A percentile compares a stretch with the other conserved stretches of the same genome.
These are phyloP conservation scores for Drosophila trapezifrons DNA, from an alignment of 1,140 invertebrate species.

Conservation along the genomic window DNA sequence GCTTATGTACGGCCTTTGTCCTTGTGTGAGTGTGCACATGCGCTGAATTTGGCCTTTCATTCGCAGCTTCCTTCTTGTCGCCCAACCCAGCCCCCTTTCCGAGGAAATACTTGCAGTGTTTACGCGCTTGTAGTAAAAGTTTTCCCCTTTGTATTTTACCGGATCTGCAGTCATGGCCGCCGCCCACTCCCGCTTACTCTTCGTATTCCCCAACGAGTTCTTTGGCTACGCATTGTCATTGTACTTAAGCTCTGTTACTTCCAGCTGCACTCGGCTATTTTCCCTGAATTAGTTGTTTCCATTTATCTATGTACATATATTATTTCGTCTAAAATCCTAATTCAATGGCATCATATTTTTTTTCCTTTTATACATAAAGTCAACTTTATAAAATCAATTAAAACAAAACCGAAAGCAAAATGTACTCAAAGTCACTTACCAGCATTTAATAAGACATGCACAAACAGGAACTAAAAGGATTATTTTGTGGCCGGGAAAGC, in stretches of 20 bases:
- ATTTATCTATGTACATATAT: too few relatives aligned
- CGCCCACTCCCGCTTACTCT: slow-evolving; percentile 1
- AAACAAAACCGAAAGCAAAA: background rate
- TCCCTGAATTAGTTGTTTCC: background rate
- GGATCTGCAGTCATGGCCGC: slow-evolving; percentile 60
- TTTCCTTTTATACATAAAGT: too few relatives aligned
- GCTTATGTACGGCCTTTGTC: slow-evolving; percentile 3
- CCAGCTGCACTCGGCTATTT: background rate
- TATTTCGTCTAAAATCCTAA: background rate
- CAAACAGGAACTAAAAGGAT: slow-evolving; percentile 48
- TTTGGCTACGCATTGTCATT: background rate
- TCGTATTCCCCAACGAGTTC: background rate
- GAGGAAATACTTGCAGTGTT: slow-evolving; percentile 37
- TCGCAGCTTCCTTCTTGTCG: background rate
- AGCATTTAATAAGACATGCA: slow-evolving; percentile 26
- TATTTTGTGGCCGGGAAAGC: slow-evolving; percentile 47
- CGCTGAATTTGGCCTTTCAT: slow-evolving; percentile 31
- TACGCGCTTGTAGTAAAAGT: slow-evolving; percentile 75
- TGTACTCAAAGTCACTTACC: background rate
- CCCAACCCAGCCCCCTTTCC: background rate
- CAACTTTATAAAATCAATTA: background rate
- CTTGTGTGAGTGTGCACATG: slow-evolving; percentile 41
- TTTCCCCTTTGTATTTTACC: slow-evolving; percentile 41
- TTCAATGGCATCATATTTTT: background rate
- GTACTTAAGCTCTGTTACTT: background rate